Conservation (phyloP, 2,113 vertebrate genomes). For the Emydocephalus ijimae region DNA sequence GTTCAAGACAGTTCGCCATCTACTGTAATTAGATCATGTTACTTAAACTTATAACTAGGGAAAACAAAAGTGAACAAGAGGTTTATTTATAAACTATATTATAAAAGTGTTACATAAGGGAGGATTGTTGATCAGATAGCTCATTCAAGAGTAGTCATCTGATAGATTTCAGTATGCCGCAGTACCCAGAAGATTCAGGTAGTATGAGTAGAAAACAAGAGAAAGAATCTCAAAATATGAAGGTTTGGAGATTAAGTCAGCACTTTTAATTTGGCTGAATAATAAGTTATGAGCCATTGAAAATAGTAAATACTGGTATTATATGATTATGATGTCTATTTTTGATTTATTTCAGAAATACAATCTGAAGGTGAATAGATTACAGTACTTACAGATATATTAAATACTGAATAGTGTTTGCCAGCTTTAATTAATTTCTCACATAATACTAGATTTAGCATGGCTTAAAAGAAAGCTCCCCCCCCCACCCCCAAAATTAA, state of each 20-base stretch:
- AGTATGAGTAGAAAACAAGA: not conserved
- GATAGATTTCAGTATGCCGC: not conserved
- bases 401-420: constrained; percentile 2
- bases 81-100: not conserved
- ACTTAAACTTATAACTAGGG: not conserved
- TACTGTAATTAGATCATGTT: constrained; percentile 31
- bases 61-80: not conserved
- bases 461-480: not conserved
- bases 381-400: not conserved
- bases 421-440: not conserved
- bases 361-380: not conserved
- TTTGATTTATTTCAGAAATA: not conserved
- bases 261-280: not conserved
- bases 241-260: not conserved
- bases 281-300: not conserved
- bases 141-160: not conserved
- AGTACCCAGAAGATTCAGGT: not conserved
- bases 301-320: not conserved
- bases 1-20: constrained; percentile 23
- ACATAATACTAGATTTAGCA: constrained; percentile 4
- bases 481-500: not conserved
- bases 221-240: not conserved
- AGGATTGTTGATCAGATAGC: not conserved
- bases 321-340: not conserved
- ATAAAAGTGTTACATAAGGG: not conserved